These are phyloP conservation scores for Drosophila aff. DNA, from an alignment of 1,140 invertebrate genomes.

Conservation along the genomic window DNA sequence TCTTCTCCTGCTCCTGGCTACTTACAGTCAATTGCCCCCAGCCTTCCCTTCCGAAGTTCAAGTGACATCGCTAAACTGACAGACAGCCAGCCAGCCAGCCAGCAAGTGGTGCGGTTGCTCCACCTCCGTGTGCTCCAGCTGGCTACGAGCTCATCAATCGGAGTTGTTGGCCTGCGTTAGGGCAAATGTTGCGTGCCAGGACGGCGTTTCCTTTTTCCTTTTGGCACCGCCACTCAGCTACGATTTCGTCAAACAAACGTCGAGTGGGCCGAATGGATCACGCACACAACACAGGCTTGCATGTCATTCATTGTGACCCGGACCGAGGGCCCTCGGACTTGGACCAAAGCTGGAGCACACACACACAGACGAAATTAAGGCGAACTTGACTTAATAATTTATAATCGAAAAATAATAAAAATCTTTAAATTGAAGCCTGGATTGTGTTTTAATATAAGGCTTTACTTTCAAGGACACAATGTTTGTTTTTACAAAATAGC, in stretches of 20 bases:
- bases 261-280: slow-evolving; percentile 62
- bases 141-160: slow-evolving; percentile 51
- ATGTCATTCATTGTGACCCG: slow-evolving; percentile 56
- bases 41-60: slow-evolving; percentile 19
- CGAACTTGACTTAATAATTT: neutral
- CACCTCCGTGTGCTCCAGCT: slow-evolving; percentile 5
- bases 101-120: slow-evolving; percentile 24
- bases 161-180: slow-evolving; percentile 35
- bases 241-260: slow-evolving; percentile 77
- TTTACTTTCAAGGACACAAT: neutral
- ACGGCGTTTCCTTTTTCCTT: slow-evolving; percentile 51
- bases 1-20: slow-evolving; percentile 44
- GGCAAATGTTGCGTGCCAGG: slow-evolving; percentile 42
- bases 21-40: slow-evolving; percentile 75
- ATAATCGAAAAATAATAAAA: neutral
- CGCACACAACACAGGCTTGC: slow-evolving; percentile 54
- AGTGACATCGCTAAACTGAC: slow-evolving; percentile 66
- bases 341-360: neutral
- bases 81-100: slow-evolving; percentile 36
- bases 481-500: neutral
- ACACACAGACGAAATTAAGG: neutral
- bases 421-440: neutral
- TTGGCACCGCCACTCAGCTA: slow-evolving; percentile 45
- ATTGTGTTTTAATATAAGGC: neutral
- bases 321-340: neutral